Percentiles rank a stretch among this genome's conserved stretches.
Conservation (phyloP, 2,113 vertebrate genomes). For the Oceanodroma tethys region DNA sequence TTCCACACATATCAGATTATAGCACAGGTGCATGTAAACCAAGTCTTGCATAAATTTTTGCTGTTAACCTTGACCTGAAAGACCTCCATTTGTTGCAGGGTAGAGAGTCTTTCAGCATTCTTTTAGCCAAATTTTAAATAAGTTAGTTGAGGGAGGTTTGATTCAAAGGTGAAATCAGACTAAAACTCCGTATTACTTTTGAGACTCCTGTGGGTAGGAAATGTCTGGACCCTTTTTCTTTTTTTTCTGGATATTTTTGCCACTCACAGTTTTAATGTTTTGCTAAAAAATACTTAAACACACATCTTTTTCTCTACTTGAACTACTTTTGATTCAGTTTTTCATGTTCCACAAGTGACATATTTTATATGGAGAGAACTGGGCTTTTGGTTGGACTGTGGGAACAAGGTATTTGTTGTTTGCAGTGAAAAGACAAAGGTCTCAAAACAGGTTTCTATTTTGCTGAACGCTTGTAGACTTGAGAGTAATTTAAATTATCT, state of each 20-base stretch:
- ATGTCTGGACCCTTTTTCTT: background rate
- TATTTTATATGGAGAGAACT: background rate
- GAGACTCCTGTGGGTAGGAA: background rate
- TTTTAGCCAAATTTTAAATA: background rate
- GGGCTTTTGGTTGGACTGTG: background rate
- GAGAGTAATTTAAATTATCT: background rate
- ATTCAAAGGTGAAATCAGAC: background rate
- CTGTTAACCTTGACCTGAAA: slow-evolving; percentile 52
- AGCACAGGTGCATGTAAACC: slow-evolving; percentile 73
- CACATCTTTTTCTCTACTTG: background rate
- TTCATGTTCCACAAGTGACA: background rate
- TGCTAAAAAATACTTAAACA: background rate
- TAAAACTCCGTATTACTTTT: background rate
- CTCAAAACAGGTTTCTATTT: background rate
- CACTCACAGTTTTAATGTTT: background rate
- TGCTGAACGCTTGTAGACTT: background rate
- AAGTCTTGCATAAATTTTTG: slow-evolving; percentile 61
- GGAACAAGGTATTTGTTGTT: background rate
- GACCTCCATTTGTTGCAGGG: background rate
- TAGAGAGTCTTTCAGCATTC: background rate
- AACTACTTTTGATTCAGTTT: background rate
- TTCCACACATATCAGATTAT: slow-evolving; percentile 70
- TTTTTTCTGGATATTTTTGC: background rate
- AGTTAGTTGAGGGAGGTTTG: background rate
- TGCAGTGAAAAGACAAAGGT: background rate